A percentile compares a stretch with the other conserved stretches of the same genome.
These are phyloP conservation scores for Omphaloscelis lunosa DNA, from an alignment of 2,888 invertebrate species.

Conservation along the genomic window DNA sequence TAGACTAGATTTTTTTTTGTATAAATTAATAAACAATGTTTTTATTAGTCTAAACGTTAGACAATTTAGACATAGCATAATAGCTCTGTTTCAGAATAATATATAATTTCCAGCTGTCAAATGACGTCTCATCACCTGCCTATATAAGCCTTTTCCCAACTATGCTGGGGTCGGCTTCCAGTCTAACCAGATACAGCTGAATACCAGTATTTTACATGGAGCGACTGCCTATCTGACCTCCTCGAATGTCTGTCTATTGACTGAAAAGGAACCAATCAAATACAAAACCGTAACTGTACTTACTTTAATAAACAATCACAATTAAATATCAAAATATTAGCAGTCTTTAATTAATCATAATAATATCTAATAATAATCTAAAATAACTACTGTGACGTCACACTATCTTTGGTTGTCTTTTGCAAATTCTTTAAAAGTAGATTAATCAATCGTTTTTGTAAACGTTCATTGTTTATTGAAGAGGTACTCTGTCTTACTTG, in stretches of 20 bases:
- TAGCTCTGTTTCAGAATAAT: background rate
- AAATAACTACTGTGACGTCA: conserved; percentile 3
- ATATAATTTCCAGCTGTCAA: background rate
- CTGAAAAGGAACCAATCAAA: conserved; percentile 5
- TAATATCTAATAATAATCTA: background rate
- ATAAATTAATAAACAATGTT: too few species aligned
- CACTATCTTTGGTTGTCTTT: conserved; percentile 22
- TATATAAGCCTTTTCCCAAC: background rate
- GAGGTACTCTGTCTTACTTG: conserved; percentile 39
- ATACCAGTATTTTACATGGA: background rate
- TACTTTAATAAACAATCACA: conserved; percentile 41
- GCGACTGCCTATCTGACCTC: background rate
- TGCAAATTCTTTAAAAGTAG: conserved; percentile 68
- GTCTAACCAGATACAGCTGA: background rate
- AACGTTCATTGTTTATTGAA: conserved; percentile 50
- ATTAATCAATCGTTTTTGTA: conserved; percentile 71
- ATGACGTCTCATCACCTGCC: background rate
- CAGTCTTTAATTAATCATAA: conserved; percentile 44
- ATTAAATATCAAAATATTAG: conserved; percentile 40
- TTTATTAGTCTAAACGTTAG: too few species aligned
- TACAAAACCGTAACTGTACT: background rate
- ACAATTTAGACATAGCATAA: background rate
- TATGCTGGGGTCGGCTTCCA: background rate
- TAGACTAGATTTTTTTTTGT: too few species aligned
- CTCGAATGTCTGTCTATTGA: background rate